Conservation (phyloP, 64 coral and sea anemone species). For the Hydrozoanthus tunicans region DNA sequence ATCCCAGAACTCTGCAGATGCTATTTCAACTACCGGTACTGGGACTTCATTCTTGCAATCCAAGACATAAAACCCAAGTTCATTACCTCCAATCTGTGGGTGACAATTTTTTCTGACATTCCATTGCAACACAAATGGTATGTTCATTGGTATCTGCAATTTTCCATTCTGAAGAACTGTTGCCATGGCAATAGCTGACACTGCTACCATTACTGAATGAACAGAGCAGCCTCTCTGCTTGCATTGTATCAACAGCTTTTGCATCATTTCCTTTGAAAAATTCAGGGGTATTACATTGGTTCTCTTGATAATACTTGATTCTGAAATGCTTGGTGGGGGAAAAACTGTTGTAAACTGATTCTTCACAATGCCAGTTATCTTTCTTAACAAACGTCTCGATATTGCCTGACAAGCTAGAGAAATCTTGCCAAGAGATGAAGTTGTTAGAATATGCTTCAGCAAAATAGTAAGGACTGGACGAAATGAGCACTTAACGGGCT, state of each 20-base stretch:
- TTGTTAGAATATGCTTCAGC: not conserved
- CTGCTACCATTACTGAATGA: conserved; percentile 52
- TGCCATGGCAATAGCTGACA: conserved; percentile 51
- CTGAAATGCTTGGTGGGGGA: conserved; percentile 44
- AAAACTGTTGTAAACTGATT: conserved; percentile 63
- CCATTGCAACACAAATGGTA: conserved; percentile 51
- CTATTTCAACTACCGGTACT: conserved; percentile 20
- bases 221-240: conserved; percentile 62
- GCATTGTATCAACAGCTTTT: conserved; percentile 45
- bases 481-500: not conserved
- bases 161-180: conserved; percentile 57
- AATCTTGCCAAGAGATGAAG: conserved; percentile 28
- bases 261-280: conserved; percentile 49
- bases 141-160: conserved; percentile 16
- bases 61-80: conserved; percentile 68
- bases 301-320: conserved; percentile 55
- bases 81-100: conserved; percentile 49
- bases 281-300: conserved; percentile 50
- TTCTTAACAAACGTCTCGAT: conserved; percentile 23
- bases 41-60: conserved; percentile 32
- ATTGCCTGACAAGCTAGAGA: conserved; percentile 60
- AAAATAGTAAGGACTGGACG: conserved; percentile 9
- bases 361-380: conserved; percentile 42
- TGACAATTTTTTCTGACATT: conserved; percentile 64
- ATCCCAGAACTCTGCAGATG: conserved; percentile 69